Percentiles rank a stretch among this genome's conserved stretches.
phyloP scores from a whole-genome alignment of 2,888 invertebrate genomes.

The Heliconius ismenius region DNA sequence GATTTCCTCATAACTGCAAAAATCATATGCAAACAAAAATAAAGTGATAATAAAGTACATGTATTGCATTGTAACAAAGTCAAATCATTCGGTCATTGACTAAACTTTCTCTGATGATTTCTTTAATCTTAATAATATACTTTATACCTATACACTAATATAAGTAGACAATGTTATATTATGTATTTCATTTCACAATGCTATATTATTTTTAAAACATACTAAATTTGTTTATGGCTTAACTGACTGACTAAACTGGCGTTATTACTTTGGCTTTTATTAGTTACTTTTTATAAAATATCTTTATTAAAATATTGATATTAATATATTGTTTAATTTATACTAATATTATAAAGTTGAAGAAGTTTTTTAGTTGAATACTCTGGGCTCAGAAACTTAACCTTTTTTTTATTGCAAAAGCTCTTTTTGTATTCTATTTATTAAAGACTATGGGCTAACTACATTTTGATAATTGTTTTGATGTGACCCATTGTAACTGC shows the following conservation, averaged over 20 bases:
- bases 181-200: too few relatives aligned
- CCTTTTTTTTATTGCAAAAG: not conserved
- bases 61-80: not conserved
- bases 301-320: not conserved
- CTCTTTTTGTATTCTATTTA: not conserved
- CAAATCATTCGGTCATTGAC: not conserved
- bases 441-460: too few relatives aligned
- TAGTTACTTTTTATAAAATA: not conserved
- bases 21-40: conserved; percentile 4
- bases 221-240: not conserved
- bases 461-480: too few relatives aligned
- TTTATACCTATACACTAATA: not conserved
- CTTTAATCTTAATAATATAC: not conserved
- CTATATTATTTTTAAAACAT: too few relatives aligned
- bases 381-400: not conserved
- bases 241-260: not conserved
- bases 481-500: too few relatives aligned
- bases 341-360: not conserved
- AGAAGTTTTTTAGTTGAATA: not conserved
- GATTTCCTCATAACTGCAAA: not conserved
- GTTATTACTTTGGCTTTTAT: not conserved
- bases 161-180: not conserved
- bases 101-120: not conserved
- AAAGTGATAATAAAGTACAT: not conserved
- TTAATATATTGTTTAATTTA: not conserved